Conservation (phyloP, 1,140 invertebrate species). For the Tenebrio molitor region DNA sequence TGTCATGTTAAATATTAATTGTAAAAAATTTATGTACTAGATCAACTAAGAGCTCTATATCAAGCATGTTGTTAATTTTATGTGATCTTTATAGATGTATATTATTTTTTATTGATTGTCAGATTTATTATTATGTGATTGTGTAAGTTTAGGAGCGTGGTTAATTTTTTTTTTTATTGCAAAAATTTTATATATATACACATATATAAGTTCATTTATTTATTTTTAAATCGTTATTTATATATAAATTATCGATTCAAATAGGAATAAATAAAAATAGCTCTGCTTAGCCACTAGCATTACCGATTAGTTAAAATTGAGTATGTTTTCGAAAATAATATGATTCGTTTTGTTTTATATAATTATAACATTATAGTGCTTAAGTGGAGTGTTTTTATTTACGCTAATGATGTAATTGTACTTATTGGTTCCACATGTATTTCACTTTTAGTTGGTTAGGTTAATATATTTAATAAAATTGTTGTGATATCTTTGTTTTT, state of each 20-base stretch:
- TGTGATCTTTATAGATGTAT: too few species aligned
- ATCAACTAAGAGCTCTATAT: too few species aligned
- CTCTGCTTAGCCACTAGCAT: not conserved
- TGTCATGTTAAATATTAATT: too few species aligned
- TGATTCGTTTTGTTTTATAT: not conserved
- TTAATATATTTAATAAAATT: slow-evolving; percentile 8
- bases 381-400: not conserved
- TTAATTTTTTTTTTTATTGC: slow-evolving; percentile 1
- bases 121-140: not conserved
- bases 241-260: not conserved
- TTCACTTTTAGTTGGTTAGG: slow-evolving; percentile 5
- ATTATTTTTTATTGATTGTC: not conserved
- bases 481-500: slow-evolving; percentile 36
- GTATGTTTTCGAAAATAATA: not conserved
- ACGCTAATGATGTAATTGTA: too few species aligned
- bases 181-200: too few species aligned
- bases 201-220: not conserved
- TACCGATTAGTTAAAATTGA: not conserved
- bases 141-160: slow-evolving; percentile 22
- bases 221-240: slow-evolving; percentile 7
- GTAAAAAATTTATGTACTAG: too few species aligned
- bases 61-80: too few species aligned
- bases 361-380: not conserved
- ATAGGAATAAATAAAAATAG: not conserved
- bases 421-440: slow-evolving; percentile 1